Evolutionary conservation across 2,888 invertebrate species (phyloP).

Genomic region (Lagria hirta): DNA sequence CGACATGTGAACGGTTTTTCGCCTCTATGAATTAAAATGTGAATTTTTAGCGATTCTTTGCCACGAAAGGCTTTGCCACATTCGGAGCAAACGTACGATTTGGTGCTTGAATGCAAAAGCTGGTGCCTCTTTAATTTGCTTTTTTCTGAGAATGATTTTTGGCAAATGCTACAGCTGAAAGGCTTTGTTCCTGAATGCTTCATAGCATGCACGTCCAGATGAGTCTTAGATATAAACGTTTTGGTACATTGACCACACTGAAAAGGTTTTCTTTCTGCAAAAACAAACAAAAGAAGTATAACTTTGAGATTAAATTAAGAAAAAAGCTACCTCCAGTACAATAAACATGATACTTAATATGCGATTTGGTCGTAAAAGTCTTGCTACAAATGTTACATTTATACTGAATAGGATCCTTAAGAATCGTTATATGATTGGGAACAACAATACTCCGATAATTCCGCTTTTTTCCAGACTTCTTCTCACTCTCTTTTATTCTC

Average conservation of each 20-base stretch:
- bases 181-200: conserved; percentile 66
- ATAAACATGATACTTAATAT: conserved; percentile 66
- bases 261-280: conserved; percentile 54
- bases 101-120: conserved; percentile 60
- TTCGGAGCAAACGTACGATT: conserved; percentile 59
- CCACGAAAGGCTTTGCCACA: conserved; percentile 66
- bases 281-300: conserved; percentile 40
- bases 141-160: conserved; percentile 68
- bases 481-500: conserved; percentile 11
- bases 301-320: conserved; percentile 54
- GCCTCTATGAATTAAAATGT: conserved; percentile 63
- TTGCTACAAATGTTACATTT: conserved; percentile 69
- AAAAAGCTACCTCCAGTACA: conserved; percentile 57
- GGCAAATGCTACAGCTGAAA: conserved; percentile 64
- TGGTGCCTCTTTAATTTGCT: conserved; percentile 72
- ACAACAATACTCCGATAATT: conserved; percentile 35
- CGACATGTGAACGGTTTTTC: conserved; percentile 64
- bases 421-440: conserved; percentile 45
- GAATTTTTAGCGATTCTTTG: conserved; percentile 61
- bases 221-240: conserved; percentile 70
- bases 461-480: conserved; percentile 27
- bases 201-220: conserved; percentile 71
- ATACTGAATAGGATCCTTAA: conserved; percentile 59
- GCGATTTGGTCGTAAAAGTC: conserved; percentile 67
- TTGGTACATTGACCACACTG: conserved; percentile 58